Percentiles rank a stretch among this genome's conserved stretches.
Evolutionary conservation across 2,797 vertebrate species (phyloP).

Genomic region (Tarsius wallacei): DNA sequence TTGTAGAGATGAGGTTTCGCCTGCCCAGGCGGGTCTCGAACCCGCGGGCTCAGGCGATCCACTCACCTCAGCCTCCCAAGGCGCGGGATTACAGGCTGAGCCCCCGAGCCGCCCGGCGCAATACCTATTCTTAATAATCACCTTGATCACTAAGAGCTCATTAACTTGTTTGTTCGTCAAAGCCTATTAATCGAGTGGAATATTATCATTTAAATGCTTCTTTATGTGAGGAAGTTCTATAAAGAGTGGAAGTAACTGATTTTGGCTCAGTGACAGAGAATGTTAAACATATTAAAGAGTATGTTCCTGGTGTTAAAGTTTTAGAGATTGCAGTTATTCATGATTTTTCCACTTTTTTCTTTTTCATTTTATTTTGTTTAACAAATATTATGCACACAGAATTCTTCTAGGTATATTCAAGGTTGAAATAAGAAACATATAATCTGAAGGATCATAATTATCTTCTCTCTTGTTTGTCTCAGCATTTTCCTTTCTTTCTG

Average conservation of each 20-base stretch:
- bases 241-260: not conserved
- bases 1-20: no score
- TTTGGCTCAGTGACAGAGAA: not conserved
- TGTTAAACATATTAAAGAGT: not conserved
- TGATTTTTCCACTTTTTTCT: not conserved
- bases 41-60: no score
- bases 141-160: not conserved
- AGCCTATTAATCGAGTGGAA: not conserved
- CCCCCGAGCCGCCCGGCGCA: no score
- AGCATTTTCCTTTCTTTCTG: slow-evolving; percentile 37
- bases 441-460: not conserved
- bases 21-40: no score
- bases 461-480: slow-evolving; percentile 2
- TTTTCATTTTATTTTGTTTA: slow-evolving; percentile 14
- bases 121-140: not conserved
- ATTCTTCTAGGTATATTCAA: not conserved
- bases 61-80: no score
- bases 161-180: slow-evolving; percentile 18
- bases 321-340: not conserved
- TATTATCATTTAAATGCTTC: not conserved
- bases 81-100: no score
- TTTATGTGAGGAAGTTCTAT: not conserved
- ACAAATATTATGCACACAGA: not conserved
- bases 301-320: not conserved
- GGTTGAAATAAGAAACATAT: not conserved